Percentiles rank a stretch among this genome's conserved stretches.
phyloP scores from a whole-genome alignment of 2,797 vertebrate species.

The Pteropus rufus region DNA sequence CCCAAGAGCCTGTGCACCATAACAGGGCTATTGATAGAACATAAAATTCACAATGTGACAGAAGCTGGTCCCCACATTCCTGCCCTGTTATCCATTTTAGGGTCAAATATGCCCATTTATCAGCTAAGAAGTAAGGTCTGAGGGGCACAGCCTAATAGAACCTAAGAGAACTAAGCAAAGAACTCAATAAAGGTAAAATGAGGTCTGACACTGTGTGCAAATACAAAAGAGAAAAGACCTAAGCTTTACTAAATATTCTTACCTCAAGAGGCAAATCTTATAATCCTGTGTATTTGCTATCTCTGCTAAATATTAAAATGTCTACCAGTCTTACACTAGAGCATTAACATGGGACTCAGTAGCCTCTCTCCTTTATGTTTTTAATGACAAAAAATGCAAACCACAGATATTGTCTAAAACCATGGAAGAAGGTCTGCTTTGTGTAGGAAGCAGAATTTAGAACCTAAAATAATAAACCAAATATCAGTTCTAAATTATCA shows the following conservation, averaged over 20 bases:
- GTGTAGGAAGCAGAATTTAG: background rate
- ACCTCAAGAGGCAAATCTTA: background rate
- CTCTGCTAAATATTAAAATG: background rate
- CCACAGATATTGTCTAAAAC: background rate
- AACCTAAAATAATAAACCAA: background rate
- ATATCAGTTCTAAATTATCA: background rate
- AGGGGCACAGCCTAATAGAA: background rate
- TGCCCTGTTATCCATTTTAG: background rate
- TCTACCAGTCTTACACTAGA: background rate
- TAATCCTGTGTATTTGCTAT: background rate
- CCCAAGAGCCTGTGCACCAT: background rate
- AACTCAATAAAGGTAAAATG: background rate
- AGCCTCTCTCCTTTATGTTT: background rate
- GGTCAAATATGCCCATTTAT: constrained; percentile 21
- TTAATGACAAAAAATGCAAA: background rate
- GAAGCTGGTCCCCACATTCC: background rate
- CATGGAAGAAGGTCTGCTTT: background rate
- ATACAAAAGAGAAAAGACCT: background rate
- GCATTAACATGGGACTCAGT: background rate
- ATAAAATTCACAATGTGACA: background rate
- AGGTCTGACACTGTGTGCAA: rapidly evolving
- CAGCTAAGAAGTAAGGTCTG: background rate
- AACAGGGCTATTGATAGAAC: constrained; percentile 31
- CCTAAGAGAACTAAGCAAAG: background rate
- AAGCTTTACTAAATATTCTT: background rate